Evolutionary conservation across 2,888 invertebrate species (phyloP).

Genomic region (Drosophila atripex): DNA sequence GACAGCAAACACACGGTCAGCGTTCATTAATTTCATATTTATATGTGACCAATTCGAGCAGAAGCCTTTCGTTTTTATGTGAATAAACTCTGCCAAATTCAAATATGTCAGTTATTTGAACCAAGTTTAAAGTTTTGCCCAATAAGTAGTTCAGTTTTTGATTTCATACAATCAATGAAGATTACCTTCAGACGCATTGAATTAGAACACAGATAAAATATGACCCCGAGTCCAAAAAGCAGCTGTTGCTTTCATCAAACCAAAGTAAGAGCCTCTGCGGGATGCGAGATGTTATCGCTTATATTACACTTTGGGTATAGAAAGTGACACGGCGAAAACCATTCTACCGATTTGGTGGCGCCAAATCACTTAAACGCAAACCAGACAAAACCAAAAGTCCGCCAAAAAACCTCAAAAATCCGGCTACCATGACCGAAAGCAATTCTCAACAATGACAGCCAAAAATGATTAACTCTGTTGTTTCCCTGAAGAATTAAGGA

Average conservation of each 20-base stretch:
- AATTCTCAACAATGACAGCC: conserved; percentile 66
- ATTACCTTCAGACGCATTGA: conserved; percentile 45
- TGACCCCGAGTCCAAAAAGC: conserved; percentile 1
- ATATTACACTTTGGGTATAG: conserved; percentile 15
- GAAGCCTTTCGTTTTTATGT: background rate
- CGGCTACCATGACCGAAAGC: conserved; percentile 35
- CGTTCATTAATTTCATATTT: background rate
- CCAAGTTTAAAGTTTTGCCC: too few relatives aligned
- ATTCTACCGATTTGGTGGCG: conserved; percentile 62
- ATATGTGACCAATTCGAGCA: background rate
- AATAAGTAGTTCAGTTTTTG: too few relatives aligned
- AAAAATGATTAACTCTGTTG: conserved; percentile 62
- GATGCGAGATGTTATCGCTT: conserved; percentile 31
- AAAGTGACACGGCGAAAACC: conserved; percentile 58
- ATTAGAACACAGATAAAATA: conserved; percentile 53
- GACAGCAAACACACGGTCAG: background rate
- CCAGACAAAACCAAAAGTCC: conserved; percentile 51
- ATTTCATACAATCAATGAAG: background rate
- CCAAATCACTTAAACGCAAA: conserved; percentile 73
- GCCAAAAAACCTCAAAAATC: conserved; percentile 22
- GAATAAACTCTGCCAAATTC: background rate
- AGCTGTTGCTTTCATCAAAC: conserved; percentile 25
- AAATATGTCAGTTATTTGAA: too few relatives aligned
- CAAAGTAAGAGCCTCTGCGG: conserved; percentile 58
- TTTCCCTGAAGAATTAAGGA: conserved; percentile 13